Percentiles rank a stretch among this genome's conserved stretches.
These are phyloP conservation scores for Deroplatys truncata DNA, from an alignment of 2,888 invertebrate genomes.

Conservation along the genomic window DNA sequence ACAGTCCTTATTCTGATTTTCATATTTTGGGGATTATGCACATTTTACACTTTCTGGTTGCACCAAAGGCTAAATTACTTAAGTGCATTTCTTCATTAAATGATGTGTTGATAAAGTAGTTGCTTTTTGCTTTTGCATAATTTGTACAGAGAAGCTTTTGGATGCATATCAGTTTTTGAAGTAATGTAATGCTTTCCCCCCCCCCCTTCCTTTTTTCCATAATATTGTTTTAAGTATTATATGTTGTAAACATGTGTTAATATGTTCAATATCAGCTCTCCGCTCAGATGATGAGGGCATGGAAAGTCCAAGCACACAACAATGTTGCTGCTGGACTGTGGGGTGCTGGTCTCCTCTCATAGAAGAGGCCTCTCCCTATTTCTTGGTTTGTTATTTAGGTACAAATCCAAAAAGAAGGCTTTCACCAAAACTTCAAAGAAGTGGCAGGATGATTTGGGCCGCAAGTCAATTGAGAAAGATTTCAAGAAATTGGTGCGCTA, in stretches of 20 bases:
- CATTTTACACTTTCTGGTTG: too few species aligned
- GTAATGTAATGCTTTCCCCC: too few species aligned
- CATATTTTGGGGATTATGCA: too few species aligned
- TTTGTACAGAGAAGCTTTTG: too few species aligned
- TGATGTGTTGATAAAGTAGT: too few species aligned
- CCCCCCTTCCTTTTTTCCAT: too few species aligned
- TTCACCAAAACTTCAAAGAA: constrained; percentile 98
- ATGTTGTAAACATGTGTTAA: not conserved
- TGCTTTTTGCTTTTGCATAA: too few species aligned
- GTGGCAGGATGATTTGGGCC: constrained; percentile 96
- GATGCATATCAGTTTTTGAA: too few species aligned
- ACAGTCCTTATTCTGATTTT: too few species aligned
- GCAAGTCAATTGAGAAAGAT: constrained; percentile 94
- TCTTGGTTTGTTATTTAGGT: constrained; percentile 61
- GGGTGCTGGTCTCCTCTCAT: constrained; percentile 25
- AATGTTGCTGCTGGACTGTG: not conserved
- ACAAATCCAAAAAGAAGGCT: constrained; percentile 99
- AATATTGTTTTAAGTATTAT: too few species aligned
- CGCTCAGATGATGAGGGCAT: constrained; percentile 67
- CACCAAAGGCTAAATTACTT: too few species aligned
- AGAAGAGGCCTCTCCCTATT: constrained; percentile 23
- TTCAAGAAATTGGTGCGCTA: constrained; percentile 97
- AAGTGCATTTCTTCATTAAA: too few species aligned
- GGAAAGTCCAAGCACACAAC: constrained; percentile 33
- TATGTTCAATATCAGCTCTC: constrained; percentile 52